Percentiles rank a stretch among this genome's conserved stretches.
Conservation (phyloP, 2,797 vertebrate species). For the Rhinichthys osculus region DNA sequence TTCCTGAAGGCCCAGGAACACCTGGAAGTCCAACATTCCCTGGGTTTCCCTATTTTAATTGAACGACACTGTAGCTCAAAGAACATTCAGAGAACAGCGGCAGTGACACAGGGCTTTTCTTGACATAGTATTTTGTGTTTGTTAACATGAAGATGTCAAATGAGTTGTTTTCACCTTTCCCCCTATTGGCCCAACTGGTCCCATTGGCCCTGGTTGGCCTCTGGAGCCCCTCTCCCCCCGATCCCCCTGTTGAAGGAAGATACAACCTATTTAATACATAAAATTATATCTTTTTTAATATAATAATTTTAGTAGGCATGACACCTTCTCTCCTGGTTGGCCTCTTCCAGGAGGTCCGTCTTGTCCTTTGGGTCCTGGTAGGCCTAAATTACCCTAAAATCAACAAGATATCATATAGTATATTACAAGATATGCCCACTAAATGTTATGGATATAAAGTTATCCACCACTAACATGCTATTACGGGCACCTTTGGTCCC, state of each 20-base stretch:
- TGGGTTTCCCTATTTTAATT: slow-evolving; percentile 71
- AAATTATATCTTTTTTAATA: not conserved
- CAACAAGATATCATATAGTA: not conserved
- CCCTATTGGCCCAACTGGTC: slow-evolving; percentile 77
- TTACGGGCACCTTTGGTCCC: slow-evolving; percentile 79
- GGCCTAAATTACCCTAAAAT: slow-evolving; percentile 82
- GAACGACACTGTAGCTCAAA: not conserved
- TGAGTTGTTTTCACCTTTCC: slow-evolving; percentile 77
- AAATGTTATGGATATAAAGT: not conserved
- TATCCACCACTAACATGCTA: not conserved
- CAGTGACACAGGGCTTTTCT: not conserved
- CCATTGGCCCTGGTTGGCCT: slow-evolving; percentile 77
- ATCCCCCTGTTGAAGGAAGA: slow-evolving; percentile 78
- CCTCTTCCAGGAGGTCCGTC: slow-evolving; percentile 83
- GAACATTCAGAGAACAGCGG: too few relatives aligned
- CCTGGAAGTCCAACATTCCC: slow-evolving; percentile 80
- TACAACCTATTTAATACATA: not conserved
- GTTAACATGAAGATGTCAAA: not conserved
- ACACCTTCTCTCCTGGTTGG: slow-evolving; percentile 80
- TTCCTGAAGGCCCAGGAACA: slow-evolving; percentile 74
- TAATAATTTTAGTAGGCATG: not conserved
- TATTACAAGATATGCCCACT: not conserved
- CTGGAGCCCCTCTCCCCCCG: slow-evolving; percentile 80
- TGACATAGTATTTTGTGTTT: not conserved
- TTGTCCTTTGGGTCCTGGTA: slow-evolving; percentile 78